These are phyloP conservation scores for Drosophila ezoana DNA, from an alignment of 2,888 invertebrate species.

Conservation along the genomic window DNA sequence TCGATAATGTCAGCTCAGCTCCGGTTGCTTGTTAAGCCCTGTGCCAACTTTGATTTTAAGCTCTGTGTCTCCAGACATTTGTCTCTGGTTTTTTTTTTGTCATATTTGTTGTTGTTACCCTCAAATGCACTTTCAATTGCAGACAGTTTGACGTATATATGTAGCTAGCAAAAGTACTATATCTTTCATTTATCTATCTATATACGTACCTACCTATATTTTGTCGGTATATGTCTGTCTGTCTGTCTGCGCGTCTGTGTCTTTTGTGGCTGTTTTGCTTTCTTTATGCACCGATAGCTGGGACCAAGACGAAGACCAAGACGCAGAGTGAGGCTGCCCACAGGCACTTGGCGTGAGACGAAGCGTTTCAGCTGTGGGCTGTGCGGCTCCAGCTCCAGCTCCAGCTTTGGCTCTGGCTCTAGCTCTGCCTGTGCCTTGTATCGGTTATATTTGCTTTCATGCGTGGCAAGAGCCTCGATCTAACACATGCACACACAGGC, in stretches of 20 bases:
- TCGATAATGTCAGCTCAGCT: constrained; percentile 73
- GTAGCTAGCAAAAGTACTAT: constrained; percentile 67
- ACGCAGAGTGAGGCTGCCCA: constrained; percentile 61
- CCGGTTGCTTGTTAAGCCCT: constrained; percentile 71
- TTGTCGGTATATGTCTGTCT: constrained; percentile 20
- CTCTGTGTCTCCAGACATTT: constrained; percentile 73
- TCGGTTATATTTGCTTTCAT: constrained; percentile 58
- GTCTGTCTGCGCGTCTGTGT: constrained; percentile 25
- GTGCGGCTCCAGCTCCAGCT: constrained; percentile 42
- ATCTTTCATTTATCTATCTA: constrained; percentile 76
- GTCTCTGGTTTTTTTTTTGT: constrained; percentile 51
- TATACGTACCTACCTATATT: constrained; percentile 54
- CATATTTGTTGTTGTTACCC: constrained; percentile 55
- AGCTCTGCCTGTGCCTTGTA: constrained; percentile 23
- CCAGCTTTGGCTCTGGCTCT: constrained; percentile 11
- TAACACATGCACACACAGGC: constrained; percentile 26
- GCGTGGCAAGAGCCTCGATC: constrained; percentile 60
- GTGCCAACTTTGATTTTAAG: constrained; percentile 75
- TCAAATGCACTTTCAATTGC: constrained; percentile 79
- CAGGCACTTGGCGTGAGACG: constrained; percentile 72
- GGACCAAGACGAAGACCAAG: constrained; percentile 27
- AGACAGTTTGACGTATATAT: constrained; percentile 77
- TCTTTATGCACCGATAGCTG: constrained; percentile 59
- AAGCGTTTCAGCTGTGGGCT: constrained; percentile 66
- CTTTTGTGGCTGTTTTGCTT: constrained; percentile 51